Evolutionary conservation across 2,888 invertebrate genomes (phyloP).

Genomic region (Spilosoma lubricipeda): DNA sequence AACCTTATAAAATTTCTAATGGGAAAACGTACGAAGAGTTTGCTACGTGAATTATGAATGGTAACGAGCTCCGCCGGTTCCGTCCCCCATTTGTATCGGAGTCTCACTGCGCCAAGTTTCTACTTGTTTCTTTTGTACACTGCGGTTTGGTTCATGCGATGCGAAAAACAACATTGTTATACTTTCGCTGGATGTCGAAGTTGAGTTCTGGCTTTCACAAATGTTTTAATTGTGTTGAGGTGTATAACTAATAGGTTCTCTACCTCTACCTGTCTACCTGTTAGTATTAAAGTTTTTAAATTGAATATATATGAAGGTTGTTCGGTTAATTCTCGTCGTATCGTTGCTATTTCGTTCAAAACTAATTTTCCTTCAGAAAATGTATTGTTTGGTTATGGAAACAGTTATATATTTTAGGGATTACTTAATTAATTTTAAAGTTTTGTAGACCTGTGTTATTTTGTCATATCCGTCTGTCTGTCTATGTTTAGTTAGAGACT

Average conservation of each 20-base stretch:
- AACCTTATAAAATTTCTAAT: constrained; percentile 86
- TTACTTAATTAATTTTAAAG: neutral
- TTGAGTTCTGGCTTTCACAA: constrained; percentile 52
- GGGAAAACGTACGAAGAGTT: constrained; percentile 85
- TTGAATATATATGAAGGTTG: neutral
- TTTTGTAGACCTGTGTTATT: neutral
- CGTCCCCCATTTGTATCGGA: constrained; percentile 56
- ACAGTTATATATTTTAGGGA: neutral
- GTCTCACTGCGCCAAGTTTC: constrained; percentile 69
- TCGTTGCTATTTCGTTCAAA: neutral
- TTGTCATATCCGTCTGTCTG: no score
- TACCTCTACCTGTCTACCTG: no score
- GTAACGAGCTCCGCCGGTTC: constrained; percentile 74
- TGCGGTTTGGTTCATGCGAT: constrained; percentile 68
- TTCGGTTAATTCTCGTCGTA: neutral
- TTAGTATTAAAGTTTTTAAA: neutral
- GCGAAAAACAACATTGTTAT: constrained; percentile 78
- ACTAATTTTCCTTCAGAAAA: neutral
- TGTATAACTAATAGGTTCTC: constrained; percentile 20
- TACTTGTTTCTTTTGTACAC: constrained; percentile 80
- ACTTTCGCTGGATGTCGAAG: constrained; percentile 50
- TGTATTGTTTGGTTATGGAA: neutral
- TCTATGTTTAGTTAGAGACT: no score
- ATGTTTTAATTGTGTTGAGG: constrained; percentile 50
- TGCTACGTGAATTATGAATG: constrained; percentile 84